Conservation (phyloP, 2,797 vertebrate genomes). For the Gymnoscopelus microlampas region DNA sequence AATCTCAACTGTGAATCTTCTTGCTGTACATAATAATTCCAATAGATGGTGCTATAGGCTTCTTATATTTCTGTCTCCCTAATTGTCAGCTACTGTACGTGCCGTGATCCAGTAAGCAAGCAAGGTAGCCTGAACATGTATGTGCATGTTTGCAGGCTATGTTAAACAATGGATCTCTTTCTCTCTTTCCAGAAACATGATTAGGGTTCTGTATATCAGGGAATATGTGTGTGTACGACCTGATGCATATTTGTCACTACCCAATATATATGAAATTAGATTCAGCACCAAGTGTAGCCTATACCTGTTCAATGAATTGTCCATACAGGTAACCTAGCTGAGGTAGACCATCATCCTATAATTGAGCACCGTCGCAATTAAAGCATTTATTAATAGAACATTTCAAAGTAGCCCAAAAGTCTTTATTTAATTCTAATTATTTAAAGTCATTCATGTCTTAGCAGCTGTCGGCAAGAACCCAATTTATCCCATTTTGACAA, state of each 20-base stretch:
- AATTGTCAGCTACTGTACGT: slow-evolving; percentile 30
- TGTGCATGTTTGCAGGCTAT: not conserved
- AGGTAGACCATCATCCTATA: not conserved
- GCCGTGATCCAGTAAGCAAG: slow-evolving; percentile 51
- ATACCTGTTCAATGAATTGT: not conserved
- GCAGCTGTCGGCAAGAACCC: too few relatives aligned
- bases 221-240: not conserved
- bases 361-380: slow-evolving; percentile 42
- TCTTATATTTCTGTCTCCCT: slow-evolving; percentile 1
- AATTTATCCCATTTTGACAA: too few relatives aligned
- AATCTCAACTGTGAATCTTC: too few relatives aligned
- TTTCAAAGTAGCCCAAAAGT: too few relatives aligned
- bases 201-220: not conserved
- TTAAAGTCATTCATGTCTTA: too few relatives aligned
- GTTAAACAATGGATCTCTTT: slow-evolving; percentile 4
- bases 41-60: slow-evolving; percentile 56
- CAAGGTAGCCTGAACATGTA: not conserved
- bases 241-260: not conserved
- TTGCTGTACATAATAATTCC: slow-evolving; percentile 16
- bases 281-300: not conserved
- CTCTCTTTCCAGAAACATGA: slow-evolving; percentile 23
- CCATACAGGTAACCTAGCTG: not conserved
- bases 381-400: slow-evolving; percentile 26
- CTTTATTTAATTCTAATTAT: too few relatives aligned
- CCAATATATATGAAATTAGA: not conserved